phyloP scores from a whole-genome alignment of 2,797 vertebrate species.

The Knipowitschia caucasica region DNA sequence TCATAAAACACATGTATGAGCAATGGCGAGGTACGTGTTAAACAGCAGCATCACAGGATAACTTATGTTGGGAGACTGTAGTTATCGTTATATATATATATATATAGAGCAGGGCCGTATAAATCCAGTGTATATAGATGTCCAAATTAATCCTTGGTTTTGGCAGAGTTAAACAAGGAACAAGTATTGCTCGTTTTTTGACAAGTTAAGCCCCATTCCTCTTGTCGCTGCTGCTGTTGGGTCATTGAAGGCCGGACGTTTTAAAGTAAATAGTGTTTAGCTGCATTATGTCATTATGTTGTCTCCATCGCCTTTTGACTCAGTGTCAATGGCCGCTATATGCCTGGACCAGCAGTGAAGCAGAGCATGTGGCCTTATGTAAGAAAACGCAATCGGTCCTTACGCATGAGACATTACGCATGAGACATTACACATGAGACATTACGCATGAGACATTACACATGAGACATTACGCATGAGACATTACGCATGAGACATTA shows the following conservation, averaged over 20 bases:
- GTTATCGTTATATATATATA: conserved; percentile 18
- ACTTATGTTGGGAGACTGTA: too few species aligned
- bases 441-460: not conserved
- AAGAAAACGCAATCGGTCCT: not conserved
- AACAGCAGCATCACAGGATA: too few species aligned
- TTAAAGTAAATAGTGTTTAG: conserved; percentile 4
- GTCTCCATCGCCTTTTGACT: too few species aligned
- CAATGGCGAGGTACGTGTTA: too few species aligned
- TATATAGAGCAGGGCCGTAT: not conserved
- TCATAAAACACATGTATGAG: too few species aligned
- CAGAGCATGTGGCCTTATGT: conserved; percentile 20
- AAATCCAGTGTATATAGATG: not conserved
- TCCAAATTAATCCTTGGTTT: not conserved
- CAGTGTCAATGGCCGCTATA: conserved; percentile 68
- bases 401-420: not conserved
- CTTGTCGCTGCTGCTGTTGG: not conserved
- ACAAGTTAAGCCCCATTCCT: conserved; percentile 1
- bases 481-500: not conserved
- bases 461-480: not conserved
- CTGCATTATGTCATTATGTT: conserved; percentile 71
- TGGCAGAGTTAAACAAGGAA: conserved; percentile 36
- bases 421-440: not conserved
- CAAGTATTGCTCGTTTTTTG: not conserved
- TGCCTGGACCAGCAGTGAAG: conserved; percentile 60
- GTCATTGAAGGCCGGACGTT: not conserved